Base-by-base conservation (phyloP, 1,140 invertebrate genomes). In the Drosophila leontia region DNA sequence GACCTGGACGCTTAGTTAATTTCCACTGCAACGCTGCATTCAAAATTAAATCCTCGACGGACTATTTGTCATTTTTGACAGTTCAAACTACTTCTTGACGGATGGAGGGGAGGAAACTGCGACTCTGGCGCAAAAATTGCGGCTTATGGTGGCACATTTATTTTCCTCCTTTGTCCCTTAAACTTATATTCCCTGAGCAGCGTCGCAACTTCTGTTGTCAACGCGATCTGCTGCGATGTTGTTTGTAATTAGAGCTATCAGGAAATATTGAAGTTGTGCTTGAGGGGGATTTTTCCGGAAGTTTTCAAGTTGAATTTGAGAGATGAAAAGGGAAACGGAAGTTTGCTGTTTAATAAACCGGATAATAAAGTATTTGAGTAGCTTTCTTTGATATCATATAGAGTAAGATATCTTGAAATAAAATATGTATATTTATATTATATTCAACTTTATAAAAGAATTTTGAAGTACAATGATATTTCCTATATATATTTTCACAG, bases 31-130 rank as follows among this genome's bases (percentile, higher is more conserved):
- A 71, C 76, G 65, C 55, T 86, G 83, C 83, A 86, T 86, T 86
- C 67, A 56, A 88, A 88, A 88, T 88, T 65, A 90, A 88, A 88
- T 88, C 85, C 85, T 79, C 69, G 51, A 62, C 75, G 85, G 67
- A 63, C 85, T 63, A 90, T 88, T 88, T 88, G 85, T 88, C 85
- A 88, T 88, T 85, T 90, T 74, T 90, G 85, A 88, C 85, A 88
- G 85, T 81, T 81, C 34, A 71, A 88, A 88, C 70, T 84, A 81
- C 45, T 47, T 7, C 74, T 75, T 65, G 45, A 29, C 32, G 13
- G 12, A 8, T 34, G 32, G 29, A 13, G 32, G 62, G 4, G 37
- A 44, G 47, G 68, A 60, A 45, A 60, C 34, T 57, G 48, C 51
- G 69, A 67, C 71, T 67, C 57, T 60, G 39, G 60, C 37, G 63